Evolutionary conservation across 2,888 invertebrate genomes (phyloP).

Genomic region (Cryptosula pallasiana): DNA sequence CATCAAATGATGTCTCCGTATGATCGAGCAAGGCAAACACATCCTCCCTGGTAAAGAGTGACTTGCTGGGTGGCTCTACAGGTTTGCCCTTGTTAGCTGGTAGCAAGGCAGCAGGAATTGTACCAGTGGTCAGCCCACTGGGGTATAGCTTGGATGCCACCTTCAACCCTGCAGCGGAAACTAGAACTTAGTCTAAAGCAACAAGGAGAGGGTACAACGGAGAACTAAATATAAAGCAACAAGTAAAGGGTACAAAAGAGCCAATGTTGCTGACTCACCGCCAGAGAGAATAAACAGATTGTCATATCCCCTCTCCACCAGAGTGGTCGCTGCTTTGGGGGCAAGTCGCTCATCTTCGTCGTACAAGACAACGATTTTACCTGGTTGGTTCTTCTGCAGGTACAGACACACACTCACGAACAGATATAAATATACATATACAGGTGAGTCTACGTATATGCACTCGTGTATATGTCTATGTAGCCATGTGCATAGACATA

Average conservation of each 20-base stretch:
- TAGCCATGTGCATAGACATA: too few relatives aligned
- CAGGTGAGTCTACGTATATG: too few relatives aligned
- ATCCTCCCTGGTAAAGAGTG: slow-evolving; percentile 9
- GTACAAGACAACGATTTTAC: slow-evolving; percentile 55
- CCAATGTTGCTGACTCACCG: slow-evolving; percentile 49
- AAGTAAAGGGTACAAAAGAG: too few relatives aligned
- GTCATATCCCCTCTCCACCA: slow-evolving; percentile 56
- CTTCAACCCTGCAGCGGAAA: slow-evolving; percentile 41
- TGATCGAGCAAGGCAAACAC: slow-evolving; percentile 8
- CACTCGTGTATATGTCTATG: too few relatives aligned
- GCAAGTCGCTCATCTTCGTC: slow-evolving; percentile 55
- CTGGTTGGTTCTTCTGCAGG: slow-evolving; percentile 54
- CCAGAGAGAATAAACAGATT: slow-evolving; percentile 57
- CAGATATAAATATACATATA: too few relatives aligned
- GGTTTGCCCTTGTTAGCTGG: slow-evolving; percentile 17
- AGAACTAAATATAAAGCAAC: too few relatives aligned
- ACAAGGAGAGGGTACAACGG: too few relatives aligned
- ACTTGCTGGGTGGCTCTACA: slow-evolving; percentile 12
- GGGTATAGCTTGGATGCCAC: slow-evolving; percentile 48
- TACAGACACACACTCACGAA: too few relatives aligned
- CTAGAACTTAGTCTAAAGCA: too few relatives aligned
- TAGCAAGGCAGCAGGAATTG: slow-evolving; percentile 35
- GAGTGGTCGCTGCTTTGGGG: slow-evolving; percentile 50
- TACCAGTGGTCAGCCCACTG: slow-evolving; percentile 47
- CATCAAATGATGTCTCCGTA: neutral